These are phyloP conservation scores for Aphidius gifuensis DNA, from an alignment of 1,140 invertebrate genomes.

Conservation along the genomic window DNA sequence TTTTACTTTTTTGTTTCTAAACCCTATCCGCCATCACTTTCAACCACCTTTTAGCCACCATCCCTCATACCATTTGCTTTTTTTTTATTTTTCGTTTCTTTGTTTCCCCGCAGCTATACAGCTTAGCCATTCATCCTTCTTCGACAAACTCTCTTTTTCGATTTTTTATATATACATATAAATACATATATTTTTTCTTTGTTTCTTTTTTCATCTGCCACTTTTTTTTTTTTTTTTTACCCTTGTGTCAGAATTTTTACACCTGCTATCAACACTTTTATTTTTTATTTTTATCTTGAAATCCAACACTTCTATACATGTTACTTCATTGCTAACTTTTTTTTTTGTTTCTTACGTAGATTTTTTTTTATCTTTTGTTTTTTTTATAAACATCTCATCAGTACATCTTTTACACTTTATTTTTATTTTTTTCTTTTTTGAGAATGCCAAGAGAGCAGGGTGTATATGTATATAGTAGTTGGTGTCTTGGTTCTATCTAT, in stretches of 20 bases:
- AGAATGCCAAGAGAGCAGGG: too few species aligned
- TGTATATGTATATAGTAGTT: too few species aligned
- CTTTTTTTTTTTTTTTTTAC: constrained; percentile 13
- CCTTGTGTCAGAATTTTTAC: background rate
- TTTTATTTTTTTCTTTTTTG: background rate
- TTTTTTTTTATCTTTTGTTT: too few species aligned
- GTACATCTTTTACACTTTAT: background rate
- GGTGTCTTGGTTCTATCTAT: constrained; percentile 7
- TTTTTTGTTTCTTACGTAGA: constrained; percentile 13
- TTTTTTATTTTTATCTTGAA: constrained; percentile 17
- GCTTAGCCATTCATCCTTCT: constrained; percentile 19
- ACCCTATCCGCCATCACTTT: constrained; percentile 14
- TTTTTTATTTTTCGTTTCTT: constrained; percentile 7
- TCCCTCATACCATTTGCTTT: constrained; percentile 11
- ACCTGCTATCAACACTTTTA: constrained; percentile 15
- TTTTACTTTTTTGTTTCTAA: constrained; percentile 7
- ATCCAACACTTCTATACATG: constrained; percentile 13
- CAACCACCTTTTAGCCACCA: constrained; percentile 20
- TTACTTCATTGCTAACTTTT: constrained; percentile 6
- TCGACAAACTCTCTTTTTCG: constrained; percentile 10
- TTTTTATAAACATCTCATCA: too few species aligned
- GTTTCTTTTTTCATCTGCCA: constrained; percentile 15
- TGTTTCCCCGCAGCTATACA: constrained; percentile 7
- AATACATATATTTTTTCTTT: background rate
- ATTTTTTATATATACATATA: background rate